Evolutionary conservation across 2,888 invertebrate genomes (phyloP).

Genomic region (Encarsia formosa): DNA sequence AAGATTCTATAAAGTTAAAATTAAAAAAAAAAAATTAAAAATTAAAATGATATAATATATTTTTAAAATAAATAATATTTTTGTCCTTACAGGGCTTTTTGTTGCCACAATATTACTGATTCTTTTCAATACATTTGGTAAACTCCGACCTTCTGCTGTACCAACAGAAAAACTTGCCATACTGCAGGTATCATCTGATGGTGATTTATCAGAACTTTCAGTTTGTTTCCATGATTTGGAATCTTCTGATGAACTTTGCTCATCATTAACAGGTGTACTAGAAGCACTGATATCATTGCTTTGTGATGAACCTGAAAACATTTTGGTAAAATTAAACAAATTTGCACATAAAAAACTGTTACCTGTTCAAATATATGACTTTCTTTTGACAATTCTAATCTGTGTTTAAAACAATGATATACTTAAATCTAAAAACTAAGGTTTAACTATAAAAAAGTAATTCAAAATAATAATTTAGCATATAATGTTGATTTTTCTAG

Average conservation of each 20-base stretch:
- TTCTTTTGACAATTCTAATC: no score
- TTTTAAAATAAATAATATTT: background rate
- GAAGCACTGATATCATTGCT: background rate
- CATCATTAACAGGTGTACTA: slow-evolving; percentile 37
- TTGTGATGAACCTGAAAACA: slow-evolving; percentile 11
- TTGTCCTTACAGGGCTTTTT: slow-evolving; percentile 66
- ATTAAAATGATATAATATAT: background rate
- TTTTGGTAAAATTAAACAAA: no score
- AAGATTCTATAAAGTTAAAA: slow-evolving; percentile 55
- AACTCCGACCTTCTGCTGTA: slow-evolving; percentile 68
- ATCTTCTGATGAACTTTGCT: slow-evolving; percentile 42
- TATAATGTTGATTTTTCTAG: no score
- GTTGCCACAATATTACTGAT: slow-evolving; percentile 84
- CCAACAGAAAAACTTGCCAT: slow-evolving; percentile 53
- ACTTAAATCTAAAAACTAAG: no score
- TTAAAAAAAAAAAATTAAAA: background rate
- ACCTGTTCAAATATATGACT: no score
- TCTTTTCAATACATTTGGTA: slow-evolving; percentile 80
- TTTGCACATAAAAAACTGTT: no score
- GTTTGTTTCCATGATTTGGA: slow-evolving; percentile 43
- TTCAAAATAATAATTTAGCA: no score
- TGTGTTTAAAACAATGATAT: no score
- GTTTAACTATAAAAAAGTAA: no score
- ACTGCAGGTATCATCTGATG: slow-evolving; percentile 40
- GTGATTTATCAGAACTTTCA: slow-evolving; percentile 38